Evolutionary conservation across 2,797 vertebrate genomes (phyloP), one percentile per base, ranked within the genome.

Genomic region (Acanthurus lineatus): DNA sequence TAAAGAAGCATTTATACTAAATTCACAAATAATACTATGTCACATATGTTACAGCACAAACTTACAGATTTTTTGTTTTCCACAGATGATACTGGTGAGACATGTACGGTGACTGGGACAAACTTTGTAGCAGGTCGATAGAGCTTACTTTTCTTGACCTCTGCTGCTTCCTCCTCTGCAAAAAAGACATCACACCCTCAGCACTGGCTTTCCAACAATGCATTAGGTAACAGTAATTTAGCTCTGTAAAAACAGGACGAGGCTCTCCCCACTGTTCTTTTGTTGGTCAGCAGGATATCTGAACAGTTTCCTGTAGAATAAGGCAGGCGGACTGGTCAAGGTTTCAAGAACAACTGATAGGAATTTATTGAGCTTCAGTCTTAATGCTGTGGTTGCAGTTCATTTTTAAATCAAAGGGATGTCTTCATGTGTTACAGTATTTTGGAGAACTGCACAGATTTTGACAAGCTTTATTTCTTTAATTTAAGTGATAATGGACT

Each of bases 91-190:
- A 83, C 67, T 25, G 92, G 81, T 10, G 89, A 83, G 19, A 67
- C 84, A 84, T 89, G 54, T 56, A 93, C 94, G 58, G 92, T 48
- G 20, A 77, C 79, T 0, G 93, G 84, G 28, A 82, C 77, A 71
- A 95, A 94, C 89, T 94, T 96, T 0, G 94, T 81, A 45, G 89
- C 35, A 0, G 95, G 96, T 90, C 93, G 91, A 91, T 96, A 96
- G 9, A 96, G 88, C 74, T 95, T 95, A 86, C 53, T 95, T 88
- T 92, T 95, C 79, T 94, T 95, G 57, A 92, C 81, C 49, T 96
- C 95, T 2, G 92, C 93, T 14, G 91, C 93, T 85, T 95, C 93
- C 79, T 96, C 95, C 79, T 95, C 95, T 96, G 88, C 72, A 54
- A 75, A 86, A 45, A 79, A 17, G 14, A 45, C 0, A 56, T 16